Conservation (phyloP, 2,888 invertebrate species). For the Elysia crispata region DNA sequence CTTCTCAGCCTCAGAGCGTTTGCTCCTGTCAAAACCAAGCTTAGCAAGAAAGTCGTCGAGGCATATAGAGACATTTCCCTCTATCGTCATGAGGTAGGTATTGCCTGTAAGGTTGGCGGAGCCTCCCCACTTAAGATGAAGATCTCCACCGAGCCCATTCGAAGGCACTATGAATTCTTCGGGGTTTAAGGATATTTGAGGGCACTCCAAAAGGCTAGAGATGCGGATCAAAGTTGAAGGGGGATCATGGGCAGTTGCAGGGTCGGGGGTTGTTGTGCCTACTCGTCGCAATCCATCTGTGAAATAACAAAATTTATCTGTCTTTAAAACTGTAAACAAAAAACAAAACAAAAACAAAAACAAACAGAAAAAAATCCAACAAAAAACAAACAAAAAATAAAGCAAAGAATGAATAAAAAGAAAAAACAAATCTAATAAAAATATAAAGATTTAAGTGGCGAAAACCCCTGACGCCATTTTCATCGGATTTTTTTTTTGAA, state of each 20-base stretch:
- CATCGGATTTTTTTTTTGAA: too few relatives aligned
- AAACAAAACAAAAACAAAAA: too few relatives aligned
- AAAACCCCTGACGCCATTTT: too few relatives aligned
- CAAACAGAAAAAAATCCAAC: too few relatives aligned
- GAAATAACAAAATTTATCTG: not conserved
- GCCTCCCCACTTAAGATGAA: not conserved
- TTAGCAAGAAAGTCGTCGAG: constrained; percentile 31
- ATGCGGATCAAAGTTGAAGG: constrained; percentile 26
- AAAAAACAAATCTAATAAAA: too few relatives aligned
- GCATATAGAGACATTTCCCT: constrained; percentile 40
- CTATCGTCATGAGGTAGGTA: constrained; percentile 25
- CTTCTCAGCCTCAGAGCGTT: not conserved
- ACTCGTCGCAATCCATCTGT: constrained; percentile 41
- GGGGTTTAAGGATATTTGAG: constrained; percentile 23
- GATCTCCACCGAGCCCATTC: not conserved
- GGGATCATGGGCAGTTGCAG: not conserved
- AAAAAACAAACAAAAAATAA: too few relatives aligned
- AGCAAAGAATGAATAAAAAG: too few relatives aligned
- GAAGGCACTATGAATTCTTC: constrained; percentile 19
- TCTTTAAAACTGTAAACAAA: too few relatives aligned
- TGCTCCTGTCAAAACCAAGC: not conserved
- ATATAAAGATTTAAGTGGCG: too few relatives aligned
- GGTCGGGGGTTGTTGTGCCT: constrained; percentile 38
- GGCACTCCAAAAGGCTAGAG: constrained; percentile 35
- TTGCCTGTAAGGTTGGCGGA: not conserved